phyloP scores from a whole-genome alignment of 2,113 vertebrate genomes.

The Cyanistes caeruleus region DNA sequence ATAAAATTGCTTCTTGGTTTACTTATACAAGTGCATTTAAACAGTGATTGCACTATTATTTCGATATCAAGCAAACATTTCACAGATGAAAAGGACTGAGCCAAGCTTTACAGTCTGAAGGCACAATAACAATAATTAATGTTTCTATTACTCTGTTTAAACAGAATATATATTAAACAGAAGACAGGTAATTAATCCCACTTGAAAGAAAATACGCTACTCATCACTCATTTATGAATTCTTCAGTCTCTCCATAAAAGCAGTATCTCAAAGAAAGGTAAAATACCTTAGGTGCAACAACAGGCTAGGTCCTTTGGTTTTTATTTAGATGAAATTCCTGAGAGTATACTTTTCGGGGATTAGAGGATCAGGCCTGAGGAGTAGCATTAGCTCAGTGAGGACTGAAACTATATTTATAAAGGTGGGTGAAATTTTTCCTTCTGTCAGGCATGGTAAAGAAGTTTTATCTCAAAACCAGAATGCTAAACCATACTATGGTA shows the following conservation, averaged over 20 bases:
- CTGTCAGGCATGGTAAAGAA: background rate
- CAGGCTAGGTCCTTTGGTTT: background rate
- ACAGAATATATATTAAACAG: slow-evolving; percentile 47
- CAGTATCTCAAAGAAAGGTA: slow-evolving; percentile 5
- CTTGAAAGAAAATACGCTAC: background rate
- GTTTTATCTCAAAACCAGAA: background rate
- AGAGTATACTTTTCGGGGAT: background rate
- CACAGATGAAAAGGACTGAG: slow-evolving; percentile 14
- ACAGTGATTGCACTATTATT: slow-evolving; percentile 4
- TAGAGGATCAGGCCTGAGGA: background rate
- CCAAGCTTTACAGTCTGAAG: background rate
- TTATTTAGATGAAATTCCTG: background rate
- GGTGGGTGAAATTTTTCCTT: background rate
- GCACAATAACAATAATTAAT: slow-evolving; percentile 63
- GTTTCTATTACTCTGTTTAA: slow-evolving; percentile 47
- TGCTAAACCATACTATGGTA: background rate
- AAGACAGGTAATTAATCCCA: slow-evolving; percentile 63
- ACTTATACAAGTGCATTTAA: background rate
- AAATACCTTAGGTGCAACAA: background rate
- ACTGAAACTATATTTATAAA: background rate
- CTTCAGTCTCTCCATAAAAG: background rate
- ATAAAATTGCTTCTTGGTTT: slow-evolving; percentile 24
- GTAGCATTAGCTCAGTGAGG: background rate
- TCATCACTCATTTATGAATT: slow-evolving; percentile 57
- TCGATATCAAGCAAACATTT: slow-evolving; percentile 26